Evolutionary conservation across 2,888 invertebrate species (phyloP).

Genomic region (Dysmachus trigonus): DNA sequence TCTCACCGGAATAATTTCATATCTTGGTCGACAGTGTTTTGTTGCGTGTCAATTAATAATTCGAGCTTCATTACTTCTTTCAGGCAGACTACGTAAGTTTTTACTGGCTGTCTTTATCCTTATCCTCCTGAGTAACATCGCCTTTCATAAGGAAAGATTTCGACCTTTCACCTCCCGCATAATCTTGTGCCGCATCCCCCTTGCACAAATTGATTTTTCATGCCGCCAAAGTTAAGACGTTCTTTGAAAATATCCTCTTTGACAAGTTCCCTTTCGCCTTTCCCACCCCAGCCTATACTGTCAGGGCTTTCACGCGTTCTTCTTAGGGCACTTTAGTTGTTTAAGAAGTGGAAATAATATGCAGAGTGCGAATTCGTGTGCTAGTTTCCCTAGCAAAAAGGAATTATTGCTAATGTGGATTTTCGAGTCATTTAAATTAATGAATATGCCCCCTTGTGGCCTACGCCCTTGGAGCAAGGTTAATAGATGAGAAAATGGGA

Average conservation of each 20-base stretch:
- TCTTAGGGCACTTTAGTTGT: background rate
- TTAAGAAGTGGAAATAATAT: background rate
- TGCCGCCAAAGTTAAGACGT: background rate
- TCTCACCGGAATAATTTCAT: background rate
- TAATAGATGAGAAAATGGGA: background rate
- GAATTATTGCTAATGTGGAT: background rate
- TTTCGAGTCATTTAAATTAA: background rate
- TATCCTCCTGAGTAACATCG: background rate
- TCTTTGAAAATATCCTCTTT: background rate
- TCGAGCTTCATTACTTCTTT: background rate
- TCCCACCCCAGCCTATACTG: background rate
- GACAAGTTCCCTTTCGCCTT: background rate
- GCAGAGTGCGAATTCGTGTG: background rate
- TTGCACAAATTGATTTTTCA: background rate
- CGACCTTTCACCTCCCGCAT: background rate
- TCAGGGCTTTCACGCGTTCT: background rate
- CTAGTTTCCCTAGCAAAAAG: background rate
- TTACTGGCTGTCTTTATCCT: background rate
- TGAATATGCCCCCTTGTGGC: background rate
- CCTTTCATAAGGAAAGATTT: background rate
- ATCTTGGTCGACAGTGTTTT: background rate
- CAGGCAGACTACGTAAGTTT: background rate
- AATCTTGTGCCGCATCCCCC: background rate
- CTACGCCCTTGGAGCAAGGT: background rate
- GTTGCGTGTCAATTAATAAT: constrained; percentile 34